A percentile compares a stretch with the other conserved stretches of the same genome.
Conservation (phyloP, 2,113 vertebrate species). For the Nothoprocta pentlandii region DNA sequence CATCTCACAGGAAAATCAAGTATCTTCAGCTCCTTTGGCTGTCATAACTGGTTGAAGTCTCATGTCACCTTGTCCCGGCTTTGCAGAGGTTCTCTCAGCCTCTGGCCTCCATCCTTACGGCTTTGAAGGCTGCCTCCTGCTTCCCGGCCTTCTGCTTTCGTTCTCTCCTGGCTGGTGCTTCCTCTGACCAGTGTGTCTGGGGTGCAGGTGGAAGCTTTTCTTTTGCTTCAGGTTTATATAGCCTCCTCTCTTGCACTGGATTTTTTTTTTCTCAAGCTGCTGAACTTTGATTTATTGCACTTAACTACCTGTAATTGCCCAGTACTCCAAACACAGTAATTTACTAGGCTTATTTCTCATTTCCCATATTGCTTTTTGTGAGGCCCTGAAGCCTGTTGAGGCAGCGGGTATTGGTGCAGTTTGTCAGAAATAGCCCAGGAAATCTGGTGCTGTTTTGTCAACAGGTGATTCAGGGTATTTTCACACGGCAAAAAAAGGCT, state of each 20-base stretch:
- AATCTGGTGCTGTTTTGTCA: not conserved
- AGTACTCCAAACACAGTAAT: not conserved
- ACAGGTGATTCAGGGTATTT: not conserved
- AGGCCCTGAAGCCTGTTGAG: not conserved
- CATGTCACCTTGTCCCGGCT: not conserved
- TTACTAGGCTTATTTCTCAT: constrained; percentile 3
- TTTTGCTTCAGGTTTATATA: not conserved
- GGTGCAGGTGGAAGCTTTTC: not conserved
- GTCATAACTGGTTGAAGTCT: not conserved
- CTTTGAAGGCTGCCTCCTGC: not conserved
- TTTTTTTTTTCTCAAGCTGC: not conserved
- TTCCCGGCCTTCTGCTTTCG: not conserved
- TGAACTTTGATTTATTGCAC: constrained; percentile 36
- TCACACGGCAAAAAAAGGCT: not conserved
- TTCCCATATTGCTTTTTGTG: not conserved
- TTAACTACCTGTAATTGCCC: not conserved
- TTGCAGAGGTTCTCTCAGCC: not conserved
- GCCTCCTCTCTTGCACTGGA: not conserved
- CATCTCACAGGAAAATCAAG: not conserved
- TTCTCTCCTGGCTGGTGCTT: not conserved
- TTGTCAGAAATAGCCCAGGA: not conserved
- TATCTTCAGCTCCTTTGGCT: not conserved
- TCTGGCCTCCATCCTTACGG: not conserved
- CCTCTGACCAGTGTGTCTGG: not conserved
- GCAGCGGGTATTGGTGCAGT: not conserved